phyloP scores from a whole-genome alignment of 2,797 vertebrate species.

The Acestrorhynchus altus region DNA sequence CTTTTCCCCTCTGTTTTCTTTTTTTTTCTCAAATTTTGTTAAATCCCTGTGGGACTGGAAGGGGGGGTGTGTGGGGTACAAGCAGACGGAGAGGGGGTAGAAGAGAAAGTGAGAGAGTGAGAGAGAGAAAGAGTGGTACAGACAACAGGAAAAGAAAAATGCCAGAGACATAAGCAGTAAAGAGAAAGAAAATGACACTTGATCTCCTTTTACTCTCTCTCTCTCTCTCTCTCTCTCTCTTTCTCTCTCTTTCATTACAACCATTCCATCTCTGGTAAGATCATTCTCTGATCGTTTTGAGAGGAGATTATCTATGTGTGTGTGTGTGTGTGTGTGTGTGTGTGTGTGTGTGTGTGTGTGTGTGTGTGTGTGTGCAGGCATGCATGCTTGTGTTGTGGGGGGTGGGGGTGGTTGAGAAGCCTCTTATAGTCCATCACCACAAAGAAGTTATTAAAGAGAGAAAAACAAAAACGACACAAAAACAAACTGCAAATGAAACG shows the following conservation, averaged over 20 bases:
- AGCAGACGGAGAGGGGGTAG: conserved; percentile 24
- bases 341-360: conserved; percentile 6
- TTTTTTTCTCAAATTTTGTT: conserved; percentile 45
- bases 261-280: conserved; percentile 43
- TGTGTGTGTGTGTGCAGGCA: too few species aligned
- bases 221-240: neutral
- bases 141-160: neutral
- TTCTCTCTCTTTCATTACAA: neutral
- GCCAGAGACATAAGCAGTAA: too few species aligned
- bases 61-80: too few species aligned
- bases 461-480: conserved; percentile 22
- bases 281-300: conserved; percentile 57
- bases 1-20: conserved; percentile 20
- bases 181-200: neutral
- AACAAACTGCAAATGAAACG: neutral
- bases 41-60: conserved; percentile 59
- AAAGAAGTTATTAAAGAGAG: conserved; percentile 16
- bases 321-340: conserved; percentile 22
- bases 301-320: conserved; percentile 49
- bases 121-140: neutral
- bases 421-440: conserved; percentile 30
- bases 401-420: conserved; percentile 31
- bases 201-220: conserved; percentile 25
- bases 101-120: neutral
- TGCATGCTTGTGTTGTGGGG: conserved; percentile 14